Evolutionary conservation across 2,113 vertebrate genomes (phyloP).

Genomic region (Chaenogobius annularis): DNA sequence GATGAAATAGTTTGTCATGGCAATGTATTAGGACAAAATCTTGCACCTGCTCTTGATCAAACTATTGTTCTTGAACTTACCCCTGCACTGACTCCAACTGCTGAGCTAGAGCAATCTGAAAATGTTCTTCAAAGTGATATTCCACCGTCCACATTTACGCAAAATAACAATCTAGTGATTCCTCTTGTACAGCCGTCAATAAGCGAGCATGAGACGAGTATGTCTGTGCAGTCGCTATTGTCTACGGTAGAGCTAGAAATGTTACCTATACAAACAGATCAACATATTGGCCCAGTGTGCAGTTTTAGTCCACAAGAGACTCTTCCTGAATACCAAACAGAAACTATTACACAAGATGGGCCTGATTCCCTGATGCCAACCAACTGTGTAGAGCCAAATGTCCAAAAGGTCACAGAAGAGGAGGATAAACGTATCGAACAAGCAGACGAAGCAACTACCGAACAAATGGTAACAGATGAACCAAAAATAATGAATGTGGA

Average conservation of each 20-base stretch:
- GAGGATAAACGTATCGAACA: conserved; percentile 15
- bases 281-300: conserved; percentile 33
- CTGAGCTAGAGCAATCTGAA: conserved; percentile 58
- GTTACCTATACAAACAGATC: conserved; percentile 36
- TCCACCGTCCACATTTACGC: conserved; percentile 29
- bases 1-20: conserved; percentile 45
- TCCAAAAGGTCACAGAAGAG: conserved; percentile 7
- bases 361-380: conserved; percentile 27
- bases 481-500: conserved; percentile 3
- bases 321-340: conserved; percentile 24
- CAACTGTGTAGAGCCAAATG: conserved; percentile 13
- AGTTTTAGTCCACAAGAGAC: conserved; percentile 27
- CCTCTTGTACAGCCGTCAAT: conserved; percentile 31
- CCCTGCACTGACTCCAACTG: conserved; percentile 51
- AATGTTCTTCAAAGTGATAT: conserved; percentile 32
- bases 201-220: conserved; percentile 19
- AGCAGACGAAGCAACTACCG: conserved; percentile 5
- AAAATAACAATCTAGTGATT: conserved; percentile 36
- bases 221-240: conserved; percentile 19
- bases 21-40: conserved; percentile 19
- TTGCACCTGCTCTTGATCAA: conserved; percentile 57
- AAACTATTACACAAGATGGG: conserved; percentile 24
- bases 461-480: conserved; percentile 17
- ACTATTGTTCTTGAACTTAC: conserved; percentile 69
- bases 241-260: conserved; percentile 47